Evolutionary conservation across 2,113 vertebrate genomes (phyloP), one percentile per base, ranked within the genome.

Genomic region (Chionis minor): DNA sequence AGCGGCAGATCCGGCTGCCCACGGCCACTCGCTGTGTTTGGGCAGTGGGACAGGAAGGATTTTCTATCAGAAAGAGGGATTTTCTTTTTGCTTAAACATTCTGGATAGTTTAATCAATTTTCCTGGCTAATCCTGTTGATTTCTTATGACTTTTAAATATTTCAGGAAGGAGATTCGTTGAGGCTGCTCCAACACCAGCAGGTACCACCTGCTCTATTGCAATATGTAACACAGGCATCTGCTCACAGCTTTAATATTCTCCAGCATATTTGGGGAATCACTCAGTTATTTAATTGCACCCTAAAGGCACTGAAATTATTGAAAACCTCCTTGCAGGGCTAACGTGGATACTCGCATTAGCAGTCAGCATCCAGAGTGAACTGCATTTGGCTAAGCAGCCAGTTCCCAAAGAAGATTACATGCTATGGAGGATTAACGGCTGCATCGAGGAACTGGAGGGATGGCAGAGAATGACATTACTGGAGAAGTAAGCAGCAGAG

Each of bases 201-300:
- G 83, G 86, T 96, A 75, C 59, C 88, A 92, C 88, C 38, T 73
- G 70, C 94, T 75, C 97, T 92, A 78, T 62, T 92, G 93, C 92
- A 94, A 7, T 77, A 45, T 86, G 67, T 80, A 88, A 73, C 81
- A 92, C 67, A 97, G 72, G 84, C 89, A 97, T 95, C 79, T 95
- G 78, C 89, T 92, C 84, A 23, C 54, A 94, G 66, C 72, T 89
- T 71, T 92, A 78, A 58, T 90, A 77, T 83, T 96, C 96, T 94
- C 82, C 91, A 92, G 87, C 45, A 63, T 58, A 93, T 75, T 97
- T 96, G 21, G 18, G 82, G 88, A 84, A 92, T 59, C n/a, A 52
- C 38, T 95, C 92, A 59, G 65, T 63, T 96, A 91, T 94, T 97
- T 97, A 96, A 94, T 94, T 96, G 73, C 33, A 96, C 52, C 80